Evolutionary conservation across 2,113 vertebrate species (phyloP).

Genomic region (Pelecanus crispus): DNA sequence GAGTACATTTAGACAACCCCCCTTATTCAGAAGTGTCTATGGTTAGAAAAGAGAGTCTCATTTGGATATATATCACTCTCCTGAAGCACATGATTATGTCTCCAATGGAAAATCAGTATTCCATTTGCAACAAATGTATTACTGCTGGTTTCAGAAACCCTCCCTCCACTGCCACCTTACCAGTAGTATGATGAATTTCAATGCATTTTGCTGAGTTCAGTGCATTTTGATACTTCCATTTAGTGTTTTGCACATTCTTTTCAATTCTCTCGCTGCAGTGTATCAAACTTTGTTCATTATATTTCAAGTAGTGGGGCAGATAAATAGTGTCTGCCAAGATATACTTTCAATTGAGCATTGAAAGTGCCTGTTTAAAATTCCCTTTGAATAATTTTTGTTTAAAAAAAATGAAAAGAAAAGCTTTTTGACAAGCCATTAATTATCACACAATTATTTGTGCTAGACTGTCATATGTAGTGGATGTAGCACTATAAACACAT

Average conservation of each 20-base stretch:
- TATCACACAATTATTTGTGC: slow-evolving; percentile 54
- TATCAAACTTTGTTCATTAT: slow-evolving; percentile 41
- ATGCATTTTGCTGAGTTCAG: background rate
- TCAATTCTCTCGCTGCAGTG: background rate
- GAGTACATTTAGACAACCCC: fast-evolving
- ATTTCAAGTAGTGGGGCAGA: slow-evolving; percentile 28
- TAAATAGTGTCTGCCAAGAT: slow-evolving; percentile 54
- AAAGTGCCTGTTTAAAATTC: slow-evolving; percentile 67
- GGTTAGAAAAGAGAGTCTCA: background rate
- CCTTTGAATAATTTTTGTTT: slow-evolving; percentile 27
- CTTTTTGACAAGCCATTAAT: slow-evolving; percentile 60
- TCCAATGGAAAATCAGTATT: background rate
- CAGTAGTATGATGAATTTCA: background rate
- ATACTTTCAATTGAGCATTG: slow-evolving; percentile 19
- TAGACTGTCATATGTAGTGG: slow-evolving; percentile 20
- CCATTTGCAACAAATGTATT: background rate
- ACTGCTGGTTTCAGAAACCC: background rate
- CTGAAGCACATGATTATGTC: background rate
- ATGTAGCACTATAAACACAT: background rate
- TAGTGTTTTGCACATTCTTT: slow-evolving; percentile 21
- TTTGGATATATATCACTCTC: background rate
- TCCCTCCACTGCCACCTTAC: background rate
- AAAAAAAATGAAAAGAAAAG: slow-evolving; percentile 1
- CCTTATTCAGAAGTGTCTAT: background rate
- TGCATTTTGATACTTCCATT: background rate